Evolutionary conservation across 2,888 invertebrate genomes (phyloP).

Genomic region (Steromphala cineraria): DNA sequence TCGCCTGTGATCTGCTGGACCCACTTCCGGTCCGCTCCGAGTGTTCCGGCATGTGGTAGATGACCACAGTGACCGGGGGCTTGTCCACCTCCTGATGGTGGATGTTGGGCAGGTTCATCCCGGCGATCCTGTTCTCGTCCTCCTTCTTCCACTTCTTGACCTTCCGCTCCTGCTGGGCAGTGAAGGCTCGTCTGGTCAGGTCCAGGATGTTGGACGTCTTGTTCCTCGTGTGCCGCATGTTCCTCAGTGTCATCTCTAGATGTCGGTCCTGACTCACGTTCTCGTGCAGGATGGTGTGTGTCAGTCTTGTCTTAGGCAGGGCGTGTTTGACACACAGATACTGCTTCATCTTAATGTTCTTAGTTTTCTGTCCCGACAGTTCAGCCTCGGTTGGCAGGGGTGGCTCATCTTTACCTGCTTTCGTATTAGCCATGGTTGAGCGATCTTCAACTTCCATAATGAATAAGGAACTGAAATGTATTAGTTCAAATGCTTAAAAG

Average conservation of each 20-base stretch:
- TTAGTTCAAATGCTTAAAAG: too few species aligned
- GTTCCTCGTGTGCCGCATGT: constrained; percentile 48
- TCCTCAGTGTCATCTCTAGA: constrained; percentile 54
- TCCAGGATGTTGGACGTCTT: constrained; percentile 54
- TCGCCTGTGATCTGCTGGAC: constrained; percentile 31
- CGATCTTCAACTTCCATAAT: not conserved
- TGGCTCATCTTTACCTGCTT: not conserved
- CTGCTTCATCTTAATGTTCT: constrained; percentile 62
- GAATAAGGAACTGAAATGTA: not conserved
- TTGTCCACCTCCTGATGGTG: constrained; percentile 43
- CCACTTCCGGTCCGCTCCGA: constrained; percentile 36
- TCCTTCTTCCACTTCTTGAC: constrained; percentile 65
- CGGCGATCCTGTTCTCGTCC: constrained; percentile 58
- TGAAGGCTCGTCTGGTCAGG: constrained; percentile 60
- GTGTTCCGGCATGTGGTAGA: constrained; percentile 59
- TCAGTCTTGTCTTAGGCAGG: constrained; percentile 65
- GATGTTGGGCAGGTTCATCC: constrained; percentile 61
- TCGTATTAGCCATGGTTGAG: not conserved
- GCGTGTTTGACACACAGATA: constrained; percentile 60
- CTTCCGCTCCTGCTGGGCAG: constrained; percentile 59
- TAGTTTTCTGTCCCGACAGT: constrained; percentile 39
- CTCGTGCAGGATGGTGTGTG: constrained; percentile 65
- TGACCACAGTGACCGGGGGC: constrained; percentile 51
- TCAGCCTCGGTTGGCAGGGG: constrained; percentile 26
- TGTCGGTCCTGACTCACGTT: constrained; percentile 65